These are phyloP conservation scores for Pavo muticus DNA, from an alignment of 2,113 vertebrate species.

Conservation along the genomic window DNA sequence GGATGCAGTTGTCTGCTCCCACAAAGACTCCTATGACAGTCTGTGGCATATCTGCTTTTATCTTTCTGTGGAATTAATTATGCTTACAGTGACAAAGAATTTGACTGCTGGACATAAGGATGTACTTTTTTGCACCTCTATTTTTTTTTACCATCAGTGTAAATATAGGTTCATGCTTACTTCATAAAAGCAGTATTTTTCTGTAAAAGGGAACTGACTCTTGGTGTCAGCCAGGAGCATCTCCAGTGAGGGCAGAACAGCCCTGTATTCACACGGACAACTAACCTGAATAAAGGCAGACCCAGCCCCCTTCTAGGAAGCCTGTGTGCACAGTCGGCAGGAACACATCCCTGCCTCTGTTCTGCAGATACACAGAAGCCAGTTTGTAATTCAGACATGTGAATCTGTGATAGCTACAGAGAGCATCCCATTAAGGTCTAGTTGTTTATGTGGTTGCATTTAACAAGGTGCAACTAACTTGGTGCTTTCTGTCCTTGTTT, in stretches of 20 bases:
- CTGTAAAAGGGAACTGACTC: not conserved
- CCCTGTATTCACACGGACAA: not conserved
- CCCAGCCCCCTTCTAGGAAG: accelerated
- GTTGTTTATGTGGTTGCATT: not conserved
- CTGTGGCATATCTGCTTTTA: not conserved
- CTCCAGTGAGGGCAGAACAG: not conserved
- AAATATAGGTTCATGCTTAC: not conserved
- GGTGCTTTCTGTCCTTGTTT: not conserved
- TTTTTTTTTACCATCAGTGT: not conserved
- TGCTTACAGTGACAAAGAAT: not conserved
- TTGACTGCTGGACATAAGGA: not conserved
- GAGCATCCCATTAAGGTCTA: not conserved
- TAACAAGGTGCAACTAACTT: not conserved
- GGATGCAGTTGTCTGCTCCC: not conserved
- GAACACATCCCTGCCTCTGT: not conserved
- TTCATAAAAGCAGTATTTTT: not conserved
- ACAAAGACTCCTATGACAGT: not conserved
- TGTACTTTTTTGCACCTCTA: not conserved
- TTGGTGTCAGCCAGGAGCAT: not conserved
- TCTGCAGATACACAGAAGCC: not conserved
- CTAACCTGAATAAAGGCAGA: not conserved
- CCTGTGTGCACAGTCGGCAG: not conserved
- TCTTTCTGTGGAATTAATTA: not conserved
- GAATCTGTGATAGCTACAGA: not conserved
- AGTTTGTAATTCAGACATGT: not conserved